Percentiles rank a stretch among this genome's conserved stretches.
Evolutionary conservation across 2,797 vertebrate genomes (phyloP).

Genomic region (Mycteria americana): DNA sequence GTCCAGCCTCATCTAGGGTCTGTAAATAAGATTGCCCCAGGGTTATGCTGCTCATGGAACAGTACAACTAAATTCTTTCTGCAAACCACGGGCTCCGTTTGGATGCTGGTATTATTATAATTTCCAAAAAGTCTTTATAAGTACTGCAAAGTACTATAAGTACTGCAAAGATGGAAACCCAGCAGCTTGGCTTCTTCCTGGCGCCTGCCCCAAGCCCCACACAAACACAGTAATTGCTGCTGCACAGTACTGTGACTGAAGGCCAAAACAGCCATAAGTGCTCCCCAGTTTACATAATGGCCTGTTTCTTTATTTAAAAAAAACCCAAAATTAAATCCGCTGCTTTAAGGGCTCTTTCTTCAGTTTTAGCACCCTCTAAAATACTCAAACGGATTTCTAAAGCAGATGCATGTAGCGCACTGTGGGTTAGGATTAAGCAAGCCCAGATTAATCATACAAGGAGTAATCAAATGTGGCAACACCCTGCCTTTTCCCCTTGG

Average conservation of each 20-base stretch:
- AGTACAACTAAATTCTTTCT: not conserved
- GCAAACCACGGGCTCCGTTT: not conserved
- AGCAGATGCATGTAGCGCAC: not conserved
- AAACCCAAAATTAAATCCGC: not conserved
- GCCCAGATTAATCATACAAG: not conserved
- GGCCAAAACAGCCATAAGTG: not conserved
- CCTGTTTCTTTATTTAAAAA: not conserved
- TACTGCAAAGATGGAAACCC: not conserved
- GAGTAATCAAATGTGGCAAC: not conserved
- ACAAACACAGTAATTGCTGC: not conserved
- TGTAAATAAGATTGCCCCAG: not conserved
- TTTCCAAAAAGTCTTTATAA: not conserved
- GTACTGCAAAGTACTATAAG: not conserved
- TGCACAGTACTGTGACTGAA: not conserved
- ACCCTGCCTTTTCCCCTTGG: not conserved
- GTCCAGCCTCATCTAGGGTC: not conserved
- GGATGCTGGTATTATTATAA: not conserved
- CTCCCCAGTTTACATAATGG: not conserved
- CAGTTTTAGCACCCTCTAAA: not conserved
- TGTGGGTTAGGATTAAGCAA: constrained; percentile 20
- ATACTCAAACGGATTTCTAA: not conserved
- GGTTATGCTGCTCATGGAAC: not conserved
- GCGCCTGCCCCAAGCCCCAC: not conserved
- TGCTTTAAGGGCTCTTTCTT: not conserved
- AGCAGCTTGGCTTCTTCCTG: constrained; percentile 1